Evolutionary conservation across 2,888 invertebrate genomes (phyloP).

Genomic region (Agrilus mali): DNA sequence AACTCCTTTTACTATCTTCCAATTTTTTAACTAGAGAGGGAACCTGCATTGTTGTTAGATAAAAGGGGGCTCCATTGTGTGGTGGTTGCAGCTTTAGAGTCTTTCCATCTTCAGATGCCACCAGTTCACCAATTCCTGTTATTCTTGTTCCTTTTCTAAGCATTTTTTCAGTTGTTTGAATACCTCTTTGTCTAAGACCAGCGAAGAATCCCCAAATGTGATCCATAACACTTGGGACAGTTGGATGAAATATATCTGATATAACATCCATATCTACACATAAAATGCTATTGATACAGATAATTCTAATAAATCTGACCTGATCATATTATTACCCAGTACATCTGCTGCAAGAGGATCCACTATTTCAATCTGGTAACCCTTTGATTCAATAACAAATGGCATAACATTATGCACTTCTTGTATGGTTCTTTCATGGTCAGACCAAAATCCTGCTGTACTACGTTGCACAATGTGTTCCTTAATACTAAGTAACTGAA

Average conservation of each 20-base stretch:
- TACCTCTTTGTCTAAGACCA: slow-evolving; percentile 68
- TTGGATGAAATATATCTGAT: slow-evolving; percentile 71
- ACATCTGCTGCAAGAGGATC: slow-evolving; percentile 65
- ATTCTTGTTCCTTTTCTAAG: slow-evolving; percentile 68
- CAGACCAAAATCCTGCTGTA: slow-evolving; percentile 78
- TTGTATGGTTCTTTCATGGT: slow-evolving; percentile 66
- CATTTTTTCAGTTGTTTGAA: slow-evolving; percentile 82
- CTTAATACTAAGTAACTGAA: slow-evolving; percentile 67
- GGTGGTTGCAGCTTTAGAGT: slow-evolving; percentile 63
- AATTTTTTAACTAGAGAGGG: slow-evolving; percentile 60
- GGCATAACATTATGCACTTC: slow-evolving; percentile 70
- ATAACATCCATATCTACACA: slow-evolving; percentile 62
- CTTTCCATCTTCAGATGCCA: slow-evolving; percentile 44
- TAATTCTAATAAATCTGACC: slow-evolving; percentile 2
- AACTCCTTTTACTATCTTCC: slow-evolving; percentile 55
- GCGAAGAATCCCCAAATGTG: slow-evolving; percentile 77
- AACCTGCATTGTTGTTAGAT: slow-evolving; percentile 68
- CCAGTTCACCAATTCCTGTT: slow-evolving; percentile 67
- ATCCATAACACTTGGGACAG: slow-evolving; percentile 61
- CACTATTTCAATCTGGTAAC: slow-evolving; percentile 56
- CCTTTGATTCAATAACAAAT: slow-evolving; percentile 54
- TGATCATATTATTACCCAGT: slow-evolving; percentile 33
- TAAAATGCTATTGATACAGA: not conserved
- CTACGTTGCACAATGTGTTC: slow-evolving; percentile 75
- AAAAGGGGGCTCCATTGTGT: slow-evolving; percentile 54